Base-by-base conservation (phyloP, 2,113 vertebrate species). In the Grantiella picta region DNA sequence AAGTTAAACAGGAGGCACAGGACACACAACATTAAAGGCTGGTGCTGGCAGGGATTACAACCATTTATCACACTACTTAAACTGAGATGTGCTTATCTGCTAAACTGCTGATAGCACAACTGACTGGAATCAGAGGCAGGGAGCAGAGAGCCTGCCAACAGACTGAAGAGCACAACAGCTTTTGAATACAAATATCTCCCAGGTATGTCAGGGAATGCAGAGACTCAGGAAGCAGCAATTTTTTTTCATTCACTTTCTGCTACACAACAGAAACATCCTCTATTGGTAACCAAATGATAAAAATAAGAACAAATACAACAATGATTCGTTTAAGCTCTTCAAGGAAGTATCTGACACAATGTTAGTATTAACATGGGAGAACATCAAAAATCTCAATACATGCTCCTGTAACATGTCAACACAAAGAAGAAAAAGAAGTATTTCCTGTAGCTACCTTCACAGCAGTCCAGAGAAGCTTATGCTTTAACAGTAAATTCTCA, bases 361-460 rank as follows among this genome's bases (percentile, higher is more conserved):
- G 0, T 4, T 52, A 57, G n/a, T 49, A 86, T 3, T 64, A 47
- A 77, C 29, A 15, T 25, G 5, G 22, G 12, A 54, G 13, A 85
- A 65, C 19, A 85, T 6, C 0, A 9, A 71, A 79, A 52, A 71
- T 38, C 33, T 44, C 40, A 52, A 56, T 8, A 54, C 4, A 28
- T 0, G 0, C 5, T 59, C 12, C 38, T 66, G 16, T 15, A 78
- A 66, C 14, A 59, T 7, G 10, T 10, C 15, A 56, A 4, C 1
- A 60, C 42, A 38, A 54, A 35, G 4, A 54, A 38, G 4, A 2
- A 60, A 49, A 31, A 38, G n/a, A 36, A 52, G 5, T 0, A 63
- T 17, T 85, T 49, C 56, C 73, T 49, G 59, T 18, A 61, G 17
- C 19, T 42, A 27, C 44, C 50, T 79, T 72, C 28, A 80, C 20